Conservation (phyloP, 2,888 invertebrate species). For the Lithophane ornitopus region DNA sequence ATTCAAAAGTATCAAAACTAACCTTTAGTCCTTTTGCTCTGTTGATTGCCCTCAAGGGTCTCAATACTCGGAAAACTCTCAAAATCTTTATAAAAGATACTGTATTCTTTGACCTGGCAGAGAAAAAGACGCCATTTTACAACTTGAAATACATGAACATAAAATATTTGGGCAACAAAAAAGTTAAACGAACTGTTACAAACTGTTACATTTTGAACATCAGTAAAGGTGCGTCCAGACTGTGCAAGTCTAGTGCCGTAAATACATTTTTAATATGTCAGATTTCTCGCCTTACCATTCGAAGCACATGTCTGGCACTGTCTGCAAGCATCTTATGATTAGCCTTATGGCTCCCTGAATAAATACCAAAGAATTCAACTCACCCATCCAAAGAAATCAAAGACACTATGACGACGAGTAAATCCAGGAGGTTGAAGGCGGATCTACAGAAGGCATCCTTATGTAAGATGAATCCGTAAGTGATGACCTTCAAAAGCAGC, state of each 20-base stretch:
- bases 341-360: background rate
- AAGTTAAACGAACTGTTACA: background rate
- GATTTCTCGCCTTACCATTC: background rate
- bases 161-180: background rate
- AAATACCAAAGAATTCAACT: conserved; percentile 63
- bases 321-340: background rate
- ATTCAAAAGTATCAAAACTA: conserved; percentile 80
- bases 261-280: background rate
- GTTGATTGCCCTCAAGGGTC: conserved; percentile 99
- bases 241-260: background rate
- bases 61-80: conserved; percentile 98
- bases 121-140: conserved; percentile 17
- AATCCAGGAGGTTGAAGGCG: conserved; percentile 98
- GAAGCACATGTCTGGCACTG: background rate
- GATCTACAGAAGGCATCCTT: conserved; percentile 99
- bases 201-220: background rate
- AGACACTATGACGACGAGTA: conserved; percentile 99
- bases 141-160: background rate
- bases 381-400: conserved; percentile 96
- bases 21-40: conserved; percentile 99
- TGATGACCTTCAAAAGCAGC: conserved; percentile 97
- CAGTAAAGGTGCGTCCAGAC: background rate
- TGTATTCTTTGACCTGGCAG: conserved; percentile 91
- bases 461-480: conserved; percentile 98
- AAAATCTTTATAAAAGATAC: conserved; percentile 99